Conservation (phyloP, 2,888 invertebrate genomes). For the Tinea semifulvella region DNA sequence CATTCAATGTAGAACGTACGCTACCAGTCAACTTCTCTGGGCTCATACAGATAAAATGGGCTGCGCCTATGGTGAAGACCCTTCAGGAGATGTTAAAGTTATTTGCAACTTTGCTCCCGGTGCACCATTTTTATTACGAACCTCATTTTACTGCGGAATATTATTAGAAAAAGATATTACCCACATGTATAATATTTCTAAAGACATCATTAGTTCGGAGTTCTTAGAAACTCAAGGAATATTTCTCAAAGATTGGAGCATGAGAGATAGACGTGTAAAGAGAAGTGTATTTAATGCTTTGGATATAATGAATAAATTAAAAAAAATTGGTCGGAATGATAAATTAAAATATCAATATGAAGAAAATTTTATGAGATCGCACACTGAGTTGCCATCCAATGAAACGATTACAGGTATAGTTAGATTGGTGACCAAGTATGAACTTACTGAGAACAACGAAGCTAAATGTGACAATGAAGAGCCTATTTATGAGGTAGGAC, state of each 20-base stretch:
- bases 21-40: slow-evolving; percentile 48
- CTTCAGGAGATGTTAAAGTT: slow-evolving; percentile 40
- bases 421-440: slow-evolving; percentile 40
- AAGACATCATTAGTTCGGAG: neutral
- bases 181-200: neutral
- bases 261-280: no score
- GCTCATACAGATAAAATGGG: slow-evolving; percentile 49
- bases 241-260: no score
- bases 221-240: neutral
- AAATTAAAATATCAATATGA: slow-evolving; percentile 23
- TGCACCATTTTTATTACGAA: slow-evolving; percentile 38
- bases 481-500: slow-evolving; percentile 37
- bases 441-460: slow-evolving; percentile 34
- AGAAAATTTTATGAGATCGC: slow-evolving; percentile 29
- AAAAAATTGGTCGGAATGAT: slow-evolving; percentile 29
- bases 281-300: no score
- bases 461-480: slow-evolving; percentile 39
- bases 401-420: slow-evolving; percentile 37
- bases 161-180: slow-evolving; percentile 25
- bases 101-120: slow-evolving; percentile 53
- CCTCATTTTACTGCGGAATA: slow-evolving; percentile 44
- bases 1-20: slow-evolving; percentile 44
- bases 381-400: slow-evolving; percentile 23
- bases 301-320: no score
- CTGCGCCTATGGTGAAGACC: slow-evolving; percentile 39